Evolutionary conservation across 1,140 invertebrate species (phyloP).

Genomic region (Achatina immaculata): DNA sequence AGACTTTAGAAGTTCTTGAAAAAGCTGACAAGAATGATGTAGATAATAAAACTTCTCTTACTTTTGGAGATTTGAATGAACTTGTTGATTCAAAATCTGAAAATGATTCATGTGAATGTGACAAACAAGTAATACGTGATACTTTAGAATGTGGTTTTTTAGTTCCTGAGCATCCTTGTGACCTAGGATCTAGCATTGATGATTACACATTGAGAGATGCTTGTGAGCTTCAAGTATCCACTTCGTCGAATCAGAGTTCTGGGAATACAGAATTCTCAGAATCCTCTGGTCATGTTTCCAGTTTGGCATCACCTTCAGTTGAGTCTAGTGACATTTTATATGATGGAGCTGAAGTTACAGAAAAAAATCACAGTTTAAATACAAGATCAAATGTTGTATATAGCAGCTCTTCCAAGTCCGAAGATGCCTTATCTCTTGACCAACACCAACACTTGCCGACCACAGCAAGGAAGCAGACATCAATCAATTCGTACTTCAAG

Average conservation of each 20-base stretch:
- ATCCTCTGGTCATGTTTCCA: not conserved
- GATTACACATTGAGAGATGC: not conserved
- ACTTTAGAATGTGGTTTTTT: not conserved
- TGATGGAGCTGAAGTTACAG: not conserved
- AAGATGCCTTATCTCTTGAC: too few relatives aligned
- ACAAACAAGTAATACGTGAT: not conserved
- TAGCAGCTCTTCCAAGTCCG: not conserved
- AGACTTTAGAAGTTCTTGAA: not conserved
- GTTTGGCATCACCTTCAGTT: not conserved
- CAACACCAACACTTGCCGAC: not conserved
- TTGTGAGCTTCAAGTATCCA: not conserved
- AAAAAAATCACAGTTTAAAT: not conserved
- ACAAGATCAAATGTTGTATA: not conserved
- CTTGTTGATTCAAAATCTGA: not conserved
- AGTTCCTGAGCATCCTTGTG: not conserved
- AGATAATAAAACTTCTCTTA: not conserved
- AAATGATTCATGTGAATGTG: not conserved
- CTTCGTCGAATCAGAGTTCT: not conserved
- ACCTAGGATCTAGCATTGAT: not conserved
- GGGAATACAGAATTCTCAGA: not conserved
- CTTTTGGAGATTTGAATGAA: not conserved
- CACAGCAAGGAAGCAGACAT: conserved; percentile 8
- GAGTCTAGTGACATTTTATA: too few relatives aligned
- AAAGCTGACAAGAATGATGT: not conserved
- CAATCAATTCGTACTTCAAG: conserved; percentile 31